phyloP scores from a whole-genome alignment of 1,140 invertebrate species.

The Atopsyche davidsoni region DNA sequence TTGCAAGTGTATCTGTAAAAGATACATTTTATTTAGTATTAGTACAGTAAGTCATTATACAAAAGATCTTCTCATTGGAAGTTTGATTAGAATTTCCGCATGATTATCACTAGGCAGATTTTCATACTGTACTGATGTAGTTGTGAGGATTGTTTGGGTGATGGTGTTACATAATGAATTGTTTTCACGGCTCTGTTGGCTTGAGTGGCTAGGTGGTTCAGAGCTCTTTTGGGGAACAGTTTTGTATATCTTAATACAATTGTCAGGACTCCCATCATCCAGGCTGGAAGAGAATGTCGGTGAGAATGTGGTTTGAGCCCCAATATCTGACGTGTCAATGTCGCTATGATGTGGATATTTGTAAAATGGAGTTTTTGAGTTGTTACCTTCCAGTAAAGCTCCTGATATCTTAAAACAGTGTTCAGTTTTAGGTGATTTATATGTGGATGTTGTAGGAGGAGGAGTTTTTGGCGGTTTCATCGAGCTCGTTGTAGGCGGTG shows the following conservation, averaged over 20 bases:
- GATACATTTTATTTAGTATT: too few species aligned
- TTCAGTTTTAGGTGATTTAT: conserved; percentile 5
- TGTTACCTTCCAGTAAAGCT: background rate
- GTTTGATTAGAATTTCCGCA: conserved; percentile 22
- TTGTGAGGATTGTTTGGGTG: conserved; percentile 13
- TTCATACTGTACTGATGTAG: conserved; percentile 13
- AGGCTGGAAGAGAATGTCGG: conserved; percentile 1
- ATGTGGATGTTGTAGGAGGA: background rate
- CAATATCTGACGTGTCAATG: background rate
- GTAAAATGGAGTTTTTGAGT: background rate
- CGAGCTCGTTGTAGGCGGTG: background rate
- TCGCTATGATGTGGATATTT: conserved; percentile 6
- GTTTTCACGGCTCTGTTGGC: conserved; percentile 2
- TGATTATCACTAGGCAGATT: conserved; percentile 18
- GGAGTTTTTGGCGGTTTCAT: background rate
- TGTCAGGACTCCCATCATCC: conserved; percentile 7
- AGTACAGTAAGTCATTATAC: too few species aligned
- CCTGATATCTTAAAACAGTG: conserved; percentile 17
- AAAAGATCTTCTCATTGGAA: conserved; percentile 21
- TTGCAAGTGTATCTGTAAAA: too few species aligned
- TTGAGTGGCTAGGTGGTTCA: conserved; percentile 1
- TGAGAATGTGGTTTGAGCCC: background rate
- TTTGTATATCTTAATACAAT: conserved; percentile 25
- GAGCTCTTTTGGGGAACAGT: conserved; percentile 11
- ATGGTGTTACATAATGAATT: background rate